Percentiles rank a stretch among this genome's conserved stretches.
Evolutionary conservation across 2,113 vertebrate species (phyloP).

Genomic region (Uropsilus gracilis): DNA sequence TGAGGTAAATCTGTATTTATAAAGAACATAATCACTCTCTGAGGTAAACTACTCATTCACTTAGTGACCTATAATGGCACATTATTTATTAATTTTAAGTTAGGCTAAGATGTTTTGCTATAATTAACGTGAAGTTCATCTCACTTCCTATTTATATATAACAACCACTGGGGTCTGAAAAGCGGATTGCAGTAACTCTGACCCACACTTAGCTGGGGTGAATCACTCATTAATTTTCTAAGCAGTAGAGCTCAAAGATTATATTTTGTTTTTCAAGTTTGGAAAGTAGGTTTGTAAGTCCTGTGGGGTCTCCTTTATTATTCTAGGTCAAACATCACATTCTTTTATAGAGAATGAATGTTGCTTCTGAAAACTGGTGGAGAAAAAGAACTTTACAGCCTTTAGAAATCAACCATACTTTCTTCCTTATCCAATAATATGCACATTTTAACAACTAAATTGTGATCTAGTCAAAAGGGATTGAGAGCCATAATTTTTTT

Average conservation of each 20-base stretch:
- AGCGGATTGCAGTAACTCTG: not conserved
- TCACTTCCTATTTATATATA: not conserved
- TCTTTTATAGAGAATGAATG: conserved; percentile 23
- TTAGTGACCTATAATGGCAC: not conserved
- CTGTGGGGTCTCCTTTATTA: conserved; percentile 5
- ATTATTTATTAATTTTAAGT: conserved; percentile 46
- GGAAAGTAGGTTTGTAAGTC: conserved; percentile 45
- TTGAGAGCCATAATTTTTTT: not conserved
- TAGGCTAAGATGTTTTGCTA: not conserved
- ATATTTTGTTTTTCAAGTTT: conserved; percentile 59
- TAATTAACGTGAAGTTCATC: not conserved
- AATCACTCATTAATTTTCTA: conserved; percentile 56
- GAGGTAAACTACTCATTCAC: not conserved
- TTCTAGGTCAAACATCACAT: conserved; percentile 53
- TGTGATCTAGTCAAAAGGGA: not conserved
- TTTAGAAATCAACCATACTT: not conserved
- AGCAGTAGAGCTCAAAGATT: not conserved
- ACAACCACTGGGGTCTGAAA: not conserved
- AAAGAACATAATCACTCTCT: not conserved
- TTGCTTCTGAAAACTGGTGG: not conserved
- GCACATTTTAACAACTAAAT: not conserved
- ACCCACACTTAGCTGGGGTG: not conserved
- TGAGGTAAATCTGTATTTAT: not conserved
- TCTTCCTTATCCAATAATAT: not conserved
- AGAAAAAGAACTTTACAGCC: not conserved